Conservation (phyloP, 2,797 vertebrate species). For the Microhierax caerulescens region DNA sequence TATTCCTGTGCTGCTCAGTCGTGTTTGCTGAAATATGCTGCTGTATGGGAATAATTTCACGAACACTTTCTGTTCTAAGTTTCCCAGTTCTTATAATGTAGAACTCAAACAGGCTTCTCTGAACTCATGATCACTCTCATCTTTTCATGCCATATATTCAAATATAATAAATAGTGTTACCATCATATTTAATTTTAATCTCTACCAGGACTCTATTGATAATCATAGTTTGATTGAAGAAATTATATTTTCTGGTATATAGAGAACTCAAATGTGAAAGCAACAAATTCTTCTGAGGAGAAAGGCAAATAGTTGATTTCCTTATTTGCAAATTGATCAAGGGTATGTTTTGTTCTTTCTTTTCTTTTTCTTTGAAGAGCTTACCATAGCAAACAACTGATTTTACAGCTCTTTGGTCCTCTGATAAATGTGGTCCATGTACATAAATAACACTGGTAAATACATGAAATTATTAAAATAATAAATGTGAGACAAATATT, state of each 20-base stretch:
- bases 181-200: neutral
- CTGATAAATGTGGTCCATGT: neutral
- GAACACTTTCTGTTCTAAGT: neutral
- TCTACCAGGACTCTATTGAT: neutral
- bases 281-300: neutral
- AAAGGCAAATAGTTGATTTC: neutral
- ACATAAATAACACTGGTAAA: neutral
- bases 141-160: neutral
- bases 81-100: neutral
- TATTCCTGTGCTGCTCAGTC: neutral
- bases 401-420: neutral
- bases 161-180: neutral
- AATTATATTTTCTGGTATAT: neutral
- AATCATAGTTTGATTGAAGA: neutral
- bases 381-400: accelerated
- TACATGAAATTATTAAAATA: conserved; percentile 44
- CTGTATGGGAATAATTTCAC: neutral
- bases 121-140: neutral
- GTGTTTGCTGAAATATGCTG: neutral
- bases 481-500: conserved; percentile 13
- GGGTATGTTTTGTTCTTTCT: neutral
- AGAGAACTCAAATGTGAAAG: neutral
- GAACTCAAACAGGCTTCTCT: neutral
- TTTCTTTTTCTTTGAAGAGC: neutral
- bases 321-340: neutral